phyloP scores from a whole-genome alignment of 2,113 vertebrate species.

The Tenrec ecaudatus region DNA sequence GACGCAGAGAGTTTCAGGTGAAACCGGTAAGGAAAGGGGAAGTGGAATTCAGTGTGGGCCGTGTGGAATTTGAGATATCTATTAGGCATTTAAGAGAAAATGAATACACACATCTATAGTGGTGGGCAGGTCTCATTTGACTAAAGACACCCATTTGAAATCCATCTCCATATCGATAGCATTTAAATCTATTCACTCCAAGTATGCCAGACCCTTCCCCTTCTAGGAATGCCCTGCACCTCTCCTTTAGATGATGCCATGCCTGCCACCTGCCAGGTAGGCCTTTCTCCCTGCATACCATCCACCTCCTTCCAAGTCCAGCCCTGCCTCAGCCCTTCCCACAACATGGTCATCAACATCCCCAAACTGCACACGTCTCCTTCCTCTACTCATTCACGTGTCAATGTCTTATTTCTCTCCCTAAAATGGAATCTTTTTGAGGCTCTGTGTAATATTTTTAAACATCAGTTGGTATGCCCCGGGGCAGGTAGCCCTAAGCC shows the following conservation, averaged over 20 bases:
- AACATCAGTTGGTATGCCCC: conserved; percentile 14
- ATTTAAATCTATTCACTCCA: not conserved
- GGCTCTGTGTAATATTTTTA: conserved; percentile 29
- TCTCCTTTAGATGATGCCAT: not conserved
- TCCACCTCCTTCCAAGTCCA: not conserved
- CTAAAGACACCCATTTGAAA: not conserved
- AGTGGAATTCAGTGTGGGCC: not conserved
- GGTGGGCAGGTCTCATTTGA: not conserved
- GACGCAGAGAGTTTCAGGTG: not conserved
- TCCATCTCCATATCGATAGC: not conserved
- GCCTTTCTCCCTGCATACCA: not conserved
- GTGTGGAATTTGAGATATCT: not conserved
- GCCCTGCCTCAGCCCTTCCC: not conserved
- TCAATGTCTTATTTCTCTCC: not conserved
- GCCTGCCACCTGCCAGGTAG: not conserved
- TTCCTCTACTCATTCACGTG: not conserved
- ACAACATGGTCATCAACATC: not conserved
- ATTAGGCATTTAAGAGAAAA: not conserved
- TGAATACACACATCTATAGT: not conserved
- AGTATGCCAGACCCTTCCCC: not conserved
- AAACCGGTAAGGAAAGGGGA: not conserved
- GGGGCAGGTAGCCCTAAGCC: not conserved
- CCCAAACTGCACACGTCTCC: not conserved
- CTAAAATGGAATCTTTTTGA: conserved; percentile 28
- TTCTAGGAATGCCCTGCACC: not conserved